These are phyloP conservation scores for Drosophila nikananu DNA, from an alignment of 1,140 invertebrate species.

Conservation along the genomic window DNA sequence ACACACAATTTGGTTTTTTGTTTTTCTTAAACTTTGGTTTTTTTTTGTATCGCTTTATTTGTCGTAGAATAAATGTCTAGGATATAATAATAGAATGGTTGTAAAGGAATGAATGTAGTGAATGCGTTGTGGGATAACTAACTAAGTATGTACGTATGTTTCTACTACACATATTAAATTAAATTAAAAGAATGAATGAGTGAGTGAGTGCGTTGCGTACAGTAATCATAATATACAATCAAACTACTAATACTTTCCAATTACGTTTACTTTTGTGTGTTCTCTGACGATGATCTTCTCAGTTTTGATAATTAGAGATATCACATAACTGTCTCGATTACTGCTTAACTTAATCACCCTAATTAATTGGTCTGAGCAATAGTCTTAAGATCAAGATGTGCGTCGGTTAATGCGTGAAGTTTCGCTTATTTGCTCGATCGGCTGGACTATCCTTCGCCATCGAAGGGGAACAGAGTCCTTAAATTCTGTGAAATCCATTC, in stretches of 20 bases:
- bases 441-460: conserved; percentile 5
- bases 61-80: conserved; percentile 6
- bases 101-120: conserved; percentile 37
- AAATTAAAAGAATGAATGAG: conserved; percentile 12
- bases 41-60: conserved; percentile 33
- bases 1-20: background rate
- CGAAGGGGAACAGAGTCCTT: conserved; percentile 11
- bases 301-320: conserved; percentile 20
- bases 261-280: conserved; percentile 14
- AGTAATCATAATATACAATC: conserved; percentile 30
- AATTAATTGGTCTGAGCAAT: conserved; percentile 26
- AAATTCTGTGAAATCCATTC: conserved; percentile 22
- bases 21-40: conserved; percentile 35
- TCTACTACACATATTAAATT: conserved; percentile 1
- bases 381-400: conserved; percentile 26
- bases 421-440: conserved; percentile 13
- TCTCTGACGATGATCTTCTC: conserved; percentile 1
- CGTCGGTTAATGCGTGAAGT: background rate
- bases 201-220: conserved; percentile 18
- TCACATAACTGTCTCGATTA: conserved; percentile 25
- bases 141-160: conserved; percentile 4
- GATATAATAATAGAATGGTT: conserved; percentile 22
- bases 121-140: conserved; percentile 16
- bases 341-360: conserved; percentile 13
- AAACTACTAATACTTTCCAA: conserved; percentile 49